Percentiles rank a stretch among this genome's conserved stretches.
Evolutionary conservation across 1,140 invertebrate genomes (phyloP).

Genomic region (Coelopa frigida): DNA sequence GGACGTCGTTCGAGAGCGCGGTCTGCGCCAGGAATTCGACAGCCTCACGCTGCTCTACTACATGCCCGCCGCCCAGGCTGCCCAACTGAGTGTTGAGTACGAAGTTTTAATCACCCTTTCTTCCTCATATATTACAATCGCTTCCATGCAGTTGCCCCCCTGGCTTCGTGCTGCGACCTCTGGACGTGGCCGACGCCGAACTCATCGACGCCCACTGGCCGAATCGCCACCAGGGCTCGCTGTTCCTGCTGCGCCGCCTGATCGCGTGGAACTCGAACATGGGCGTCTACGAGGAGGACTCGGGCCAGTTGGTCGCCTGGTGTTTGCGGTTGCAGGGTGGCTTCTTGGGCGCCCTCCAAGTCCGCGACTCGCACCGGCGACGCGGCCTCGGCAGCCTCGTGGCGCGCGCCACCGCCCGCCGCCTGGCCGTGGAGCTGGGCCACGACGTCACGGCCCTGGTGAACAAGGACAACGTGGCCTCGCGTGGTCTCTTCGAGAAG

Average conservation of each 20-base stretch:
- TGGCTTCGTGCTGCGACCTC: constrained; percentile 16
- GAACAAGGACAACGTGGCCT: constrained; percentile 24
- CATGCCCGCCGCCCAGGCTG: constrained; percentile 23
- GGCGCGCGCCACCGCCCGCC: constrained; percentile 26
- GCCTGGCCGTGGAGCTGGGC: constrained; percentile 28
- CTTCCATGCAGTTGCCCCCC: constrained; percentile 14
- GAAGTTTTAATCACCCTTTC: constrained; percentile 2
- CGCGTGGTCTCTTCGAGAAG: constrained; percentile 34
- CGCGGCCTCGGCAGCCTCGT: constrained; percentile 42
- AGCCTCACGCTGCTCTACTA: constrained; percentile 26
- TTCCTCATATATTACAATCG: not conserved
- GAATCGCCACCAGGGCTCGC: constrained; percentile 33
- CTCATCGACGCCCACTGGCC: constrained; percentile 28
- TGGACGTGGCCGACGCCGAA: constrained; percentile 24
- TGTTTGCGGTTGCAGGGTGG: constrained; percentile 41
- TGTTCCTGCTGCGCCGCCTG: constrained; percentile 30
- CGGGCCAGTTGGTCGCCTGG: constrained; percentile 31
- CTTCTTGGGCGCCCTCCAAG: constrained; percentile 41
- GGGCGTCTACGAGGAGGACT: constrained; percentile 22
- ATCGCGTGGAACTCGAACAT: constrained; percentile 28
- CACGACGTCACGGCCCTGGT: constrained; percentile 40
- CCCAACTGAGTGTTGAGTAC: constrained; percentile 22
- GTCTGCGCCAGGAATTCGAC: constrained; percentile 18
- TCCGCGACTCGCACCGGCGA: constrained; percentile 26
- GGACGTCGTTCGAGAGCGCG: constrained; percentile 16